Evolutionary conservation across 2,797 vertebrate genomes (phyloP).

Genomic region (Muscicapa striata): DNA sequence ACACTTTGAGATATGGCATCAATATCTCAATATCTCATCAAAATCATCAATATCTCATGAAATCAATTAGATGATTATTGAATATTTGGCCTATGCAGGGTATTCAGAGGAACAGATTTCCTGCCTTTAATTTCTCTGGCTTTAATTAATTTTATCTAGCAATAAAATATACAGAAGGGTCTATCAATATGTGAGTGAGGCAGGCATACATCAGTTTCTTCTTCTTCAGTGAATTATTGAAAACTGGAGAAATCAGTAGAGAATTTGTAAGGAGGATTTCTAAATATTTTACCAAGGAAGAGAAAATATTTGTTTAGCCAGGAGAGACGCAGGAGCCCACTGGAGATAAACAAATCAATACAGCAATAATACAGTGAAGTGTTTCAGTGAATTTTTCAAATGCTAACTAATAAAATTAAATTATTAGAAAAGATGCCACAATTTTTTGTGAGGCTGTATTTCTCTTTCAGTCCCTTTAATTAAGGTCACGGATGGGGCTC

Average conservation of each 20-base stretch:
- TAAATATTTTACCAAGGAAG: conserved; percentile 59
- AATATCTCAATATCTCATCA: too few species aligned
- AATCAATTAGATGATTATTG: conserved; percentile 35
- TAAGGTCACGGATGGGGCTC: neutral
- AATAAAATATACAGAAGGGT: conserved; percentile 40
- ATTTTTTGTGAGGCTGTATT: neutral
- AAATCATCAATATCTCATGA: neutral
- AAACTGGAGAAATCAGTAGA: conserved; percentile 58
- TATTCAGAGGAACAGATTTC: conserved; percentile 22
- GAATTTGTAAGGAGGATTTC: conserved; percentile 63
- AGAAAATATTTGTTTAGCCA: conserved; percentile 74
- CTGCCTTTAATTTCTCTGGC: conserved; percentile 38
- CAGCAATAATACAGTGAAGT: conserved; percentile 56
- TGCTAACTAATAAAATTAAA: conserved; percentile 47
- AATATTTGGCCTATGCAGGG: conserved; percentile 3
- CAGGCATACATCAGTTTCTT: conserved; percentile 10
- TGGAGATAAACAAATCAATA: conserved; percentile 67
- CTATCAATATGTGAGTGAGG: conserved; percentile 51
- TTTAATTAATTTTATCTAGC: conserved; percentile 61
- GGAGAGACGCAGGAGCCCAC: conserved; percentile 48
- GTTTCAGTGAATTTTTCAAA: conserved; percentile 61
- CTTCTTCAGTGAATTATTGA: conserved; percentile 60
- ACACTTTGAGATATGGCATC: neutral
- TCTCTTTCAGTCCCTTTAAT: conserved; percentile 52
- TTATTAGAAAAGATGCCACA: conserved; percentile 35